Conservation (phyloP, 2,113 vertebrate species). For the Channa maculata region DNA sequence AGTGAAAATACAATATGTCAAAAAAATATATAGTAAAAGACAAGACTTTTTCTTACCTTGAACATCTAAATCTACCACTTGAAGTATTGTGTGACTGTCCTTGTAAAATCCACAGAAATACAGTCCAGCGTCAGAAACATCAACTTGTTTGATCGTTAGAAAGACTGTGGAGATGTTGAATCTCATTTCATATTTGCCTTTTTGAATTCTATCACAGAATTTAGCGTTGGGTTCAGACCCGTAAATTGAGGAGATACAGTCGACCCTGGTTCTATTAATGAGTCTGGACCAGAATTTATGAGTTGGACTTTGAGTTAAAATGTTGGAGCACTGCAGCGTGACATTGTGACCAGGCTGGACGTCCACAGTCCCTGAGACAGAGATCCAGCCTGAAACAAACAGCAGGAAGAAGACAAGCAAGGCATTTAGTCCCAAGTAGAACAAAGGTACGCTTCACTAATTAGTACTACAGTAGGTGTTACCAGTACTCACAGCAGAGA, state of each 20-base stretch:
- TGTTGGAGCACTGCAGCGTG: conserved; percentile 20
- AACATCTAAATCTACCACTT: conserved; percentile 5
- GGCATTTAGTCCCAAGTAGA: too few species aligned
- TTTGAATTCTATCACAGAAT: neutral
- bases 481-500: neutral
- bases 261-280: rapidly evolving
- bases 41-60: conserved; percentile 13
- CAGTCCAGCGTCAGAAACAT: conserved; percentile 26
- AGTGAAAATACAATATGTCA: too few species aligned
- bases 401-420: too few species aligned
- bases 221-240: rapidly evolving
- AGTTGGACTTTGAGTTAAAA: rapidly evolving
- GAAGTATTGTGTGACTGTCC: rapidly evolving
- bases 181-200: conserved; percentile 4
- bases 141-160: conserved; percentile 13
- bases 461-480: too few species aligned
- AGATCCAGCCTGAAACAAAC: conserved; percentile 34
- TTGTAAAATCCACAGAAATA: conserved; percentile 20
- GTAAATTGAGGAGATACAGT: neutral
- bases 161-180: rapidly evolving
- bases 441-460: too few species aligned
- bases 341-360: neutral
- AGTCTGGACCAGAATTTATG: conserved; percentile 13
- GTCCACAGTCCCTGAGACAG: neutral
- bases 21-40: too few species aligned